Percentiles rank a stretch among this genome's conserved stretches.
phyloP scores from a whole-genome alignment of 2,113 vertebrate genomes.

The Shinisaurus crocodilurus region DNA sequence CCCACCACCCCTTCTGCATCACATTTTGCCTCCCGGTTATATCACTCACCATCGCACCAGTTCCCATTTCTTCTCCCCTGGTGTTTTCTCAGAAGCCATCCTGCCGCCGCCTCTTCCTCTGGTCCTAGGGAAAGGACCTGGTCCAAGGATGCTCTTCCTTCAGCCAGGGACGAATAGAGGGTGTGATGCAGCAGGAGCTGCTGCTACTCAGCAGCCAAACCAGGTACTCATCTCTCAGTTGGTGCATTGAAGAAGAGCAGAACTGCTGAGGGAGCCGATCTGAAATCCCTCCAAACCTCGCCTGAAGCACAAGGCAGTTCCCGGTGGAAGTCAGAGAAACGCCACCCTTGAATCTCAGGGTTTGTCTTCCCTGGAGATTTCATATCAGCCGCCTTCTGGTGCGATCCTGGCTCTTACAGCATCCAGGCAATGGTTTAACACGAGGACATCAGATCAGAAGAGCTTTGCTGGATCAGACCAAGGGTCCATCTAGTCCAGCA shows the following conservation, averaged over 20 bases:
- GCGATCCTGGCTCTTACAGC: neutral
- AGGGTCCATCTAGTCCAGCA: too few species aligned
- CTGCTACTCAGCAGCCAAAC: too few species aligned
- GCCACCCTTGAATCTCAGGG: neutral
- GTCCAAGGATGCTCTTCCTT: neutral
- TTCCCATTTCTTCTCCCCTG: constrained; percentile 79
- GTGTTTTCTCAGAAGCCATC: constrained; percentile 71
- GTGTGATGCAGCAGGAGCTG: neutral
- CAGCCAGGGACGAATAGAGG: neutral
- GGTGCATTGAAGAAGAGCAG: constrained; percentile 1
- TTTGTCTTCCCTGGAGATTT: neutral
- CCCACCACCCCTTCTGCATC: neutral
- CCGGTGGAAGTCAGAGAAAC: too few species aligned
- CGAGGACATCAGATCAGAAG: too few species aligned
- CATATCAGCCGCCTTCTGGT: neutral
- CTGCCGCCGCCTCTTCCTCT: constrained; percentile 12
- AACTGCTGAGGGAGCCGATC: neutral
- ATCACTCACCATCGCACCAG: constrained; percentile 71
- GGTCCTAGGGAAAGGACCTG: neutral
- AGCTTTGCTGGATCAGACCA: too few species aligned
- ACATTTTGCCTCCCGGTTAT: constrained; percentile 9
- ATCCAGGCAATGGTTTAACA: too few species aligned
- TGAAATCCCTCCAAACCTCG: neutral
- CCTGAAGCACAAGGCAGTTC: neutral
- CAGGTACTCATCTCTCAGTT: too few species aligned